Evolutionary conservation across 2,888 invertebrate species (phyloP).

Genomic region (Panzeria rudis): DNA sequence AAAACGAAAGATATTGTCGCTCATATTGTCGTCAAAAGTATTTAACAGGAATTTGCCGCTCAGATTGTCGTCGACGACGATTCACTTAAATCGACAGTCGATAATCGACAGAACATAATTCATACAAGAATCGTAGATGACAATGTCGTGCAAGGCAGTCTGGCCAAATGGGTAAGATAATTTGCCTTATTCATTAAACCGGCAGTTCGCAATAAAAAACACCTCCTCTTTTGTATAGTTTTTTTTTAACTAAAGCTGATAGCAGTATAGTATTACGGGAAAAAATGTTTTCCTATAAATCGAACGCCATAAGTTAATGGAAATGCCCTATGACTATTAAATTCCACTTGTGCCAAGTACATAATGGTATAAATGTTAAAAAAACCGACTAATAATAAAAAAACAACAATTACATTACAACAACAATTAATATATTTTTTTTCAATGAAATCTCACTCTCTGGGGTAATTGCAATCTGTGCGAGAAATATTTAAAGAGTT

Average conservation of each 20-base stretch:
- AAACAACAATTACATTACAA: conserved; percentile 8
- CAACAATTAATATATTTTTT: conserved; percentile 1
- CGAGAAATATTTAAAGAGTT: conserved; percentile 27
- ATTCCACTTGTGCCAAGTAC: conserved; percentile 67
- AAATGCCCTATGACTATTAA: conserved; percentile 60
- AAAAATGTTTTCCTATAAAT: conserved; percentile 25
- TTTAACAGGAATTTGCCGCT: too few relatives aligned
- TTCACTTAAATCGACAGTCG: too few relatives aligned
- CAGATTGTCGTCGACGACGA: too few relatives aligned
- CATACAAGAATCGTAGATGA: too few relatives aligned
- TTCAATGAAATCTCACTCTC: conserved; percentile 50
- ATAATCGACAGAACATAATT: too few relatives aligned
- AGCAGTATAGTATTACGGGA: not conserved
- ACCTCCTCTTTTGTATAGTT: conserved; percentile 25
- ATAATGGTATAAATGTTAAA: conserved; percentile 55
- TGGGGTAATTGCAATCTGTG: conserved; percentile 28
- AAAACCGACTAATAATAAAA: conserved; percentile 1
- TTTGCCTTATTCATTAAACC: not conserved
- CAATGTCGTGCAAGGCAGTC: too few relatives aligned
- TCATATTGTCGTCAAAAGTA: too few relatives aligned
- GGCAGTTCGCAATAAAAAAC: not conserved
- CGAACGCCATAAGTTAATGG: conserved; percentile 46
- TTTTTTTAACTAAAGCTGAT: conserved; percentile 12
- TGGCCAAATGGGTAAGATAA: too few relatives aligned
- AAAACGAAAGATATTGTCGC: too few relatives aligned